Evolutionary conservation across 2,113 vertebrate species (phyloP).

Genomic region (Chrysemys picta): DNA sequence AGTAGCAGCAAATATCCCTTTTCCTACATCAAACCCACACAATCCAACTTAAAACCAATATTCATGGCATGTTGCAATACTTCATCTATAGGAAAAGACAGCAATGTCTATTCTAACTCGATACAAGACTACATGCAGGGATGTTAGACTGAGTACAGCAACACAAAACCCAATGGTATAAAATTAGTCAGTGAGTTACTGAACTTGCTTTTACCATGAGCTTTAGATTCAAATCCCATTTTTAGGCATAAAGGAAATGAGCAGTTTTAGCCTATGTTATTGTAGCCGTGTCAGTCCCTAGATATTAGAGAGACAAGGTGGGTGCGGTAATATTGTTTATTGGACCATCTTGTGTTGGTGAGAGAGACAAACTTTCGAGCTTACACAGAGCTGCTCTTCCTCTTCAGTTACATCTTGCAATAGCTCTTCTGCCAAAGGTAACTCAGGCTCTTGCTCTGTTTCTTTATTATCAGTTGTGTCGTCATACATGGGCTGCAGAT

Average conservation of each 20-base stretch:
- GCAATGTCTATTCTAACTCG: not conserved
- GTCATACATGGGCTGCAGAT: slow-evolving; percentile 45
- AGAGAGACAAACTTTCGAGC: not conserved
- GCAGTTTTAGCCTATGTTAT: not conserved
- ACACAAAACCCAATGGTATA: not conserved
- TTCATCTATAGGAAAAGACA: not conserved
- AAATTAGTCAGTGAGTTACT: not conserved
- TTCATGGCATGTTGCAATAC: not conserved
- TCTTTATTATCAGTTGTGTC: slow-evolving; percentile 13
- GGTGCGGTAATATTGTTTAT: not conserved
- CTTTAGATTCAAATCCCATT: slow-evolving; percentile 21
- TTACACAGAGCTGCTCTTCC: not conserved
- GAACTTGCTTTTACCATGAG: not conserved
- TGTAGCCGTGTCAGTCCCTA: not conserved
- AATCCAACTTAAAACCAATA: not conserved
- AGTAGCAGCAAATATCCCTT: not conserved
- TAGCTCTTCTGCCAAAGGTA: slow-evolving; percentile 20
- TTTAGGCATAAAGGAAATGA: not conserved
- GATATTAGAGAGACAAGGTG: not conserved
- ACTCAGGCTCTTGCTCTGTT: slow-evolving; percentile 26
- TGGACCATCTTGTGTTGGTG: not conserved
- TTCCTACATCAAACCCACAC: not conserved
- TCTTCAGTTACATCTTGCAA: slow-evolving; percentile 16
- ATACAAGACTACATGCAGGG: not conserved
- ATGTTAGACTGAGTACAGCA: not conserved